A percentile compares a stretch with the other conserved stretches of the same genome.
Evolutionary conservation across 2,888 invertebrate genomes (phyloP).

Genomic region (Apocheima hispidaria): DNA sequence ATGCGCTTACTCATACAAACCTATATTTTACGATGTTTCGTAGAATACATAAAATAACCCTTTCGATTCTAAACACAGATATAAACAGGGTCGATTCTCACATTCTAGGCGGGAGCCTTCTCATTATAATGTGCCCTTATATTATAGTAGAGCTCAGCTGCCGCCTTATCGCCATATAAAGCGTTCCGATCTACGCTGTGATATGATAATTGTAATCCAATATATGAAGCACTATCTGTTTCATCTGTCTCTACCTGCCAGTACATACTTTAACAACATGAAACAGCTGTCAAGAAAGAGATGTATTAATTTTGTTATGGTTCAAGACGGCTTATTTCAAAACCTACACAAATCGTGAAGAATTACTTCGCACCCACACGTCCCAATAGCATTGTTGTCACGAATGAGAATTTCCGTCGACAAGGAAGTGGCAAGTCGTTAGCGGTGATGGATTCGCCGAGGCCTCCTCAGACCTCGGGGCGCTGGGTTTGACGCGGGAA

Average conservation of each 20-base stretch:
- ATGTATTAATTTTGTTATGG: conserved; percentile 10
- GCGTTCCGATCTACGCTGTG: conserved; percentile 69
- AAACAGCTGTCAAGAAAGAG: conserved; percentile 19
- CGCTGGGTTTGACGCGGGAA: conserved; percentile 67
- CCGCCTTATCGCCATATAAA: conserved; percentile 75
- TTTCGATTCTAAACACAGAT: conserved; percentile 66
- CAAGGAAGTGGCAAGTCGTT: conserved; percentile 66
- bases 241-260: conserved; percentile 61
- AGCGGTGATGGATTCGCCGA: conserved; percentile 65
- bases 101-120: conserved; percentile 66
- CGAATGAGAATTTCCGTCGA: conserved; percentile 56
- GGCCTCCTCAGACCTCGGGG: conserved; percentile 62
- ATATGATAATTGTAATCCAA: conserved; percentile 82
- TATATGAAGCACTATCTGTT: conserved; percentile 66
- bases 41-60: conserved; percentile 58
- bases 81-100: conserved; percentile 64
- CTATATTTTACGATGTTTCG: conserved; percentile 43
- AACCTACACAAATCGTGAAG: conserved; percentile 53
- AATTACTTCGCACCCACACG: conserved; percentile 53
- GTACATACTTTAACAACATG: conserved; percentile 17
- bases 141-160: conserved; percentile 71
- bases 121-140: conserved; percentile 80
- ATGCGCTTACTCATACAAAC: conserved; percentile 19
- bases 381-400: conserved; percentile 55
- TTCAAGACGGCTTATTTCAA: conserved; percentile 51